Percentiles rank a stretch among this genome's conserved stretches.
Conservation (phyloP, 1,140 invertebrate species). For the Drosophila trapezifrons region DNA sequence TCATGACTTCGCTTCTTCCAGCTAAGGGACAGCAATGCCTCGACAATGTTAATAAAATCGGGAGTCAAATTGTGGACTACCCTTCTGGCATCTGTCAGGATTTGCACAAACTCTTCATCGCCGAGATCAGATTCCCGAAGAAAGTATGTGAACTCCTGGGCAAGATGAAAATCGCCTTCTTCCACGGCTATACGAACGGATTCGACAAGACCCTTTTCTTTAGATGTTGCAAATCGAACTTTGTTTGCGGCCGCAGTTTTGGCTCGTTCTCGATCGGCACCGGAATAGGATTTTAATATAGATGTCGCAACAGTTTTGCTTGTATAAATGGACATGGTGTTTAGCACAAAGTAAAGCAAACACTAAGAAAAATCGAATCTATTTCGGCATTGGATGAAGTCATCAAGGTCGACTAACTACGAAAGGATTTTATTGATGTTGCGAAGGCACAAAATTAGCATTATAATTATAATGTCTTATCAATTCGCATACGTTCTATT, state of each 20-base stretch:
- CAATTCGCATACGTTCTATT: too few species aligned
- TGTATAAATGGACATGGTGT: conserved; percentile 66
- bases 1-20: conserved; percentile 85
- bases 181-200: conserved; percentile 61
- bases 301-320: conserved; percentile 67
- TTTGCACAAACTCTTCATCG: conserved; percentile 86
- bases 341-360: neutral
- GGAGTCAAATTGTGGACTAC: conserved; percentile 86
- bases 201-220: conserved; percentile 63
- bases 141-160: conserved; percentile 71
- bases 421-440: neutral
- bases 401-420: neutral
- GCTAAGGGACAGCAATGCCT: conserved; percentile 86
- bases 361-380: neutral
- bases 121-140: conserved; percentile 57
- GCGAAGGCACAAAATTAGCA: neutral
- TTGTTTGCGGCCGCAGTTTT: conserved; percentile 70
- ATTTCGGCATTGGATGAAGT: neutral
- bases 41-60: conserved; percentile 86
- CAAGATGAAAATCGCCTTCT: conserved; percentile 59
- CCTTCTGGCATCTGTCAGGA: conserved; percentile 86
- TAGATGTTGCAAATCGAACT: conserved; percentile 66
- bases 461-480: neutral
- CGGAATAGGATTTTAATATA: conserved; percentile 68
- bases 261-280: conserved; percentile 60